These are phyloP conservation scores for Ifrita kowaldi DNA, from an alignment of 2,113 vertebrate species.

Conservation along the genomic window DNA sequence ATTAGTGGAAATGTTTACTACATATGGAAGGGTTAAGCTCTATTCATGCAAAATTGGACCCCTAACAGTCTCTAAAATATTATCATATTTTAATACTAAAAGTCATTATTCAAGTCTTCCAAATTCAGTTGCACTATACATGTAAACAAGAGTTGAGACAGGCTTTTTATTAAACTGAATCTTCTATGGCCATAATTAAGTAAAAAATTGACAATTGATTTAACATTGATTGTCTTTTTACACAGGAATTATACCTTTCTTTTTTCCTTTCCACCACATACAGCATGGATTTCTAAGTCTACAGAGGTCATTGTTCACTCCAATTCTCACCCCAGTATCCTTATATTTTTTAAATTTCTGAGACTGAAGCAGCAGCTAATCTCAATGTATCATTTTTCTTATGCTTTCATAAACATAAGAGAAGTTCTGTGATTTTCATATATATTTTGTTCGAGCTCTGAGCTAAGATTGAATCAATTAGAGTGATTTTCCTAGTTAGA, in stretches of 20 bases:
- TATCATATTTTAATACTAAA: neutral
- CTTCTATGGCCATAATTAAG: neutral
- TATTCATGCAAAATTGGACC: neutral
- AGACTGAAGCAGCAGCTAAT: neutral
- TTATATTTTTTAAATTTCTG: neutral
- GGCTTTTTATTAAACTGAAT: neutral
- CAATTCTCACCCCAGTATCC: neutral
- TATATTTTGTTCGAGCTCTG: neutral
- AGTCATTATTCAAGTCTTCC: neutral
- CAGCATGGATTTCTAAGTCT: neutral
- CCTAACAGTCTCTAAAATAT: neutral
- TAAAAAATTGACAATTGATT: neutral
- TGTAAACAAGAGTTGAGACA: neutral
- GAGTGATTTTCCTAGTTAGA: neutral
- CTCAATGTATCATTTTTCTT: neutral
- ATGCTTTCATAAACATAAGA: neutral
- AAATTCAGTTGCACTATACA: neutral
- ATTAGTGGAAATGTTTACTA: neutral
- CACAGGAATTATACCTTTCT: neutral
- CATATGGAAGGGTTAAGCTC: neutral
- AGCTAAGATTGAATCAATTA: neutral
- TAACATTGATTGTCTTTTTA: neutral
- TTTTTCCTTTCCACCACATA: no score
- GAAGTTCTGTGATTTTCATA: neutral
- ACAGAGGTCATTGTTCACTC: neutral